Base-by-base conservation (phyloP, 2,888 invertebrate species). In the Hypomecis punctinalis region DNA sequence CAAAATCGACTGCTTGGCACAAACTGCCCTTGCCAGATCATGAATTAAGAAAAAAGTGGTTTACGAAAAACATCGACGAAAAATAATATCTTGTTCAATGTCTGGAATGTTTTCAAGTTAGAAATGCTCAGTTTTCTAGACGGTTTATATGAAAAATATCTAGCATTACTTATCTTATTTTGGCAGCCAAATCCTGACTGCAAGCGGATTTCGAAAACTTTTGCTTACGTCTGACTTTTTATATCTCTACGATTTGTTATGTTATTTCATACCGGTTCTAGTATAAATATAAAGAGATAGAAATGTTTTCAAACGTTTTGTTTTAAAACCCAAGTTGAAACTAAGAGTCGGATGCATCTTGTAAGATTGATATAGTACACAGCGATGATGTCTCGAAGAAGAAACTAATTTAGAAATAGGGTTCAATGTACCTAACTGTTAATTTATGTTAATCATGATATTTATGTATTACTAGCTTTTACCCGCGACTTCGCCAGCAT, bases 121-220 rank as follows among this genome's bases (percentile, higher is more conserved):
- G 48, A 39, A 47, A 48, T 54, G 36, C 48, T 48, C 37, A 10
- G 39, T 23, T 59, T 62, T 63, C 52, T 60, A 6, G 61, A 56
- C 42, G 40, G 49, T 61, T 62, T 54, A 54, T 60, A 56, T 59
- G 61, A 65, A 63, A 70, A 68, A 65, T 68, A 36, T 52, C 48
- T 13, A 46, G 42, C 49, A 43, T 54, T 54, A 47, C 37, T 55
- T 55, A 66, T 66, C 49, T 66, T 63, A 62, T 68, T 70, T 68
- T 68, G 66, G 64, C 64, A 70, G 61, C 61, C 56, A 56, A 48
- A 43, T 62, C 51, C 51, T 54, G 53, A 48, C 66, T 64, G 68
- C 66, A 59, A 54, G 46, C 52, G 54, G 64, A 58, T 68, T 46
- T 54, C 47, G 61, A 23, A 64, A 70, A 65, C 66, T 67, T 65